These are phyloP conservation scores for Hyperoplus lanceolatus DNA, from an alignment of 2,797 vertebrate genomes.

Conservation along the genomic window DNA sequence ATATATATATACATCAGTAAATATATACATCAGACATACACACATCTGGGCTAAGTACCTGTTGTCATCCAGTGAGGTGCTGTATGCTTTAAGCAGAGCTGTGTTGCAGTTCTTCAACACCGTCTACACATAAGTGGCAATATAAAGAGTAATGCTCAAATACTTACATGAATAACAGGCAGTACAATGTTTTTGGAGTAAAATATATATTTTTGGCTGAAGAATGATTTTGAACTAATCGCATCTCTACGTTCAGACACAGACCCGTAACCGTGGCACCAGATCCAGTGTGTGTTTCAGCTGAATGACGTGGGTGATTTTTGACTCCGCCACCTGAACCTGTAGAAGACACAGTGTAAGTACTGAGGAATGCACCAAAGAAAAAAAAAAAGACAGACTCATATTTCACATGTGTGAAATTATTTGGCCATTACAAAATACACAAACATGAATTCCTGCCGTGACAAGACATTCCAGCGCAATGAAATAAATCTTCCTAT, in stretches of 20 bases:
- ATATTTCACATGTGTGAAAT: not conserved
- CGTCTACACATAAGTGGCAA: slow-evolving; percentile 77
- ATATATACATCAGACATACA: not conserved
- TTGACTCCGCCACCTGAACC: slow-evolving; percentile 94
- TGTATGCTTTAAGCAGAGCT: slow-evolving; percentile 92
- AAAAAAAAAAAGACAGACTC: not conserved
- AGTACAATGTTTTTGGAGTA: not conserved
- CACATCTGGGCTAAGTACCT: slow-evolving; percentile 82
- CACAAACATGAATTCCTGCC: not conserved
- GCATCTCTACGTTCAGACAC: slow-evolving; percentile 25
- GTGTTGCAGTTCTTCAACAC: slow-evolving; percentile 90
- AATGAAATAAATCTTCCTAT: not conserved
- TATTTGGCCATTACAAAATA: not conserved
- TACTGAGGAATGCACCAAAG: not conserved
- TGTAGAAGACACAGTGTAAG: slow-evolving; percentile 67
- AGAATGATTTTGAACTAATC: not conserved
- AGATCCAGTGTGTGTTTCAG: slow-evolving; percentile 96
- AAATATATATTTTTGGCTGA: slow-evolving; percentile 11
- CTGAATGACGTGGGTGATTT: slow-evolving; percentile 96
- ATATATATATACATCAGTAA: not conserved
- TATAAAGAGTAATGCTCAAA: slow-evolving; percentile 6
- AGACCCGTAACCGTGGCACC: slow-evolving; percentile 92
- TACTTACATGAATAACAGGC: not conserved
- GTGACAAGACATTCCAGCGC: not conserved
- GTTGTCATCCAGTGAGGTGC: slow-evolving; percentile 90